A percentile compares a stretch with the other conserved stretches of the same genome.
These are phyloP conservation scores for Petrophora chlorosata DNA, from an alignment of 2,888 invertebrate genomes.

Conservation along the genomic window DNA sequence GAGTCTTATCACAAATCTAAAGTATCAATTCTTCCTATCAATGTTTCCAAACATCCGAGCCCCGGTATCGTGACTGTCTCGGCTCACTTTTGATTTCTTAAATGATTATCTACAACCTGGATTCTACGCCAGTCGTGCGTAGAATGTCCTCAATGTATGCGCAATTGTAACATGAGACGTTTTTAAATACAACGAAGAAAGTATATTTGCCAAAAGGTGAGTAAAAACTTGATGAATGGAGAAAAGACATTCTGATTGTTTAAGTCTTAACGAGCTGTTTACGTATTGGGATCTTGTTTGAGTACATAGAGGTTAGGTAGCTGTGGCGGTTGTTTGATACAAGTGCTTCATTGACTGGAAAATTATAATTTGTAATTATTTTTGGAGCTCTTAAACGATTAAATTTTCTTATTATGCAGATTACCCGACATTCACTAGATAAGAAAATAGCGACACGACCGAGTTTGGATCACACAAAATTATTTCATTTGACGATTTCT, in stretches of 20 bases:
- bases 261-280: conserved; percentile 12
- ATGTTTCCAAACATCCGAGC: conserved; percentile 17
- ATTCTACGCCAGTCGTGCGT: conserved; percentile 38
- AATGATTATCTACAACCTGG: conserved; percentile 22
- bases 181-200: conserved; percentile 24
- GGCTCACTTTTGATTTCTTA: conserved; percentile 22
- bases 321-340: background rate
- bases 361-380: no score
- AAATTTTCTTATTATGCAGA: no score
- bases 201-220: conserved; percentile 21
- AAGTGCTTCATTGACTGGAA: background rate
- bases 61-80: conserved; percentile 14
- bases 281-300: background rate
- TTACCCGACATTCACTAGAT: no score
- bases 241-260: conserved; percentile 16
- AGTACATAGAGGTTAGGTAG: background rate
- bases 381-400: no score
- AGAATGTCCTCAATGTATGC: conserved; percentile 32
- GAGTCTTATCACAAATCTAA: conserved; percentile 1
- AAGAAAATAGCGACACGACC: no score
- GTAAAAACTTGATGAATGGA: conserved; percentile 15
- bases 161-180: conserved; percentile 15
- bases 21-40: conserved; percentile 12
- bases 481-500: no score
- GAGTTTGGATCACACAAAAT: no score